Percentiles rank a stretch among this genome's conserved stretches.
These are phyloP conservation scores for Drosophila demipolita DNA, from an alignment of 2,888 invertebrate species.

Conservation along the genomic window DNA sequence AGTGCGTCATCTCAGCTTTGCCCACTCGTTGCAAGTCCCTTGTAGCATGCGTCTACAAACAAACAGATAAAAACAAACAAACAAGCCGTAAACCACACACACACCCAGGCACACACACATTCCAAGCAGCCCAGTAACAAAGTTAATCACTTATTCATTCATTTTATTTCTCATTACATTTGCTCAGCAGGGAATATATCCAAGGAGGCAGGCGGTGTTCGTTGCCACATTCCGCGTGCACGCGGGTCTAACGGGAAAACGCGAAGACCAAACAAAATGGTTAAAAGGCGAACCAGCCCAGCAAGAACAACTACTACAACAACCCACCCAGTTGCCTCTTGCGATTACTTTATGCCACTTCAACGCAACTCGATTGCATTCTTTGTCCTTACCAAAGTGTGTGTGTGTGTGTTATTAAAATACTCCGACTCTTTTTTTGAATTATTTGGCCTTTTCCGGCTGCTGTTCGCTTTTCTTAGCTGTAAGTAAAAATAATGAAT, in stretches of 20 bases:
- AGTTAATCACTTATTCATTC: conserved; percentile 80
- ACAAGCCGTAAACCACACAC: conserved; percentile 10
- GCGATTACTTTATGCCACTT: conserved; percentile 80
- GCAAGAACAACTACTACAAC: conserved; percentile 30
- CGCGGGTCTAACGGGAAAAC: conserved; percentile 53
- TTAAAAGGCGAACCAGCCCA: conserved; percentile 74
- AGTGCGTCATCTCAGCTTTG: conserved; percentile 69
- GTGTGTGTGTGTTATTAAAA: conserved; percentile 63
- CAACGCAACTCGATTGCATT: conserved; percentile 81
- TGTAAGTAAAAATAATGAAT: conserved; percentile 73
- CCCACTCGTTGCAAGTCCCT: neutral
- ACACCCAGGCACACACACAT: conserved; percentile 28
- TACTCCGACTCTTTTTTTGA: conserved; percentile 39
- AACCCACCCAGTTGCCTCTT: conserved; percentile 59
- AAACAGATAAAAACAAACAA: conserved; percentile 45
- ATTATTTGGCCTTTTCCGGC: conserved; percentile 32
- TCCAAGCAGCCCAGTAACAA: conserved; percentile 42
- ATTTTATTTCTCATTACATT: conserved; percentile 81
- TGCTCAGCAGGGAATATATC: conserved; percentile 20
- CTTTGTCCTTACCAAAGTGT: conserved; percentile 65
- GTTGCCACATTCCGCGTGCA: conserved; percentile 30
- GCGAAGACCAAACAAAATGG: conserved; percentile 75
- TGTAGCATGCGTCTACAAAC: conserved; percentile 64
- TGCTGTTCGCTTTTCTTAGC: conserved; percentile 47
- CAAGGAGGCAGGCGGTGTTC: conserved; percentile 23